phyloP scores from a whole-genome alignment of 1,140 invertebrate genomes.

The Anadara kagoshimensis region DNA sequence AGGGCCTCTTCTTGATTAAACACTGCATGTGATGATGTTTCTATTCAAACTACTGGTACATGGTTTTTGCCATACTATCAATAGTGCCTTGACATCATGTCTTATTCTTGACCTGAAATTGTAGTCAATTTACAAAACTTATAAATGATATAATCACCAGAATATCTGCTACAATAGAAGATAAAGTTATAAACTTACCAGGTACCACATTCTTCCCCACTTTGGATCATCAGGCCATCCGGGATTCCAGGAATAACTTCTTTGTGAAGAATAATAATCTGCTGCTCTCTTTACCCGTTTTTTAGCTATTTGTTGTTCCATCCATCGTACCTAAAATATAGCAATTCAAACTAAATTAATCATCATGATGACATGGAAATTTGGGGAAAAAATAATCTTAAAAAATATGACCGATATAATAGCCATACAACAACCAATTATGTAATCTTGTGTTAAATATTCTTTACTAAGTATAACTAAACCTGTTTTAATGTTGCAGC shows the following conservation, averaged over 20 bases:
- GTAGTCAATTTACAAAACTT: background rate
- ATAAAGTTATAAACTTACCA: slow-evolving; percentile 50
- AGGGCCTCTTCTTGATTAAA: too few relatives aligned
- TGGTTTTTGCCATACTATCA: too few relatives aligned
- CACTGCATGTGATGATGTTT: too few relatives aligned
- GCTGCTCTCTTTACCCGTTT: slow-evolving; percentile 83
- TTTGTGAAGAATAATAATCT: slow-evolving; percentile 19
- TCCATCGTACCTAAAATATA: slow-evolving; percentile 78
- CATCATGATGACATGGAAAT: too few relatives aligned
- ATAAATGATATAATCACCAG: background rate
- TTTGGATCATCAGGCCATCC: slow-evolving; percentile 69
- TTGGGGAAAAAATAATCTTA: too few relatives aligned
- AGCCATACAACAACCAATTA: too few relatives aligned
- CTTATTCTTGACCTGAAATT: background rate
- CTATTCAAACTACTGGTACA: too few relatives aligned
- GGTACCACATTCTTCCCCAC: slow-evolving; percentile 70
- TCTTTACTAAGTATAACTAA: too few relatives aligned
- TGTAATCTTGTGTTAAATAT: too few relatives aligned
- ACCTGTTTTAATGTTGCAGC: too few relatives aligned
- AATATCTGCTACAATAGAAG: background rate
- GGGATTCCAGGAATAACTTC: slow-evolving; percentile 74
- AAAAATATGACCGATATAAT: too few relatives aligned
- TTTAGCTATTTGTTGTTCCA: slow-evolving; percentile 93
- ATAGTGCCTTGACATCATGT: too few relatives aligned
- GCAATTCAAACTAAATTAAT: slow-evolving; percentile 4